phyloP scores from a whole-genome alignment of 1,140 invertebrate species.

The Eupeodes corollae region DNA sequence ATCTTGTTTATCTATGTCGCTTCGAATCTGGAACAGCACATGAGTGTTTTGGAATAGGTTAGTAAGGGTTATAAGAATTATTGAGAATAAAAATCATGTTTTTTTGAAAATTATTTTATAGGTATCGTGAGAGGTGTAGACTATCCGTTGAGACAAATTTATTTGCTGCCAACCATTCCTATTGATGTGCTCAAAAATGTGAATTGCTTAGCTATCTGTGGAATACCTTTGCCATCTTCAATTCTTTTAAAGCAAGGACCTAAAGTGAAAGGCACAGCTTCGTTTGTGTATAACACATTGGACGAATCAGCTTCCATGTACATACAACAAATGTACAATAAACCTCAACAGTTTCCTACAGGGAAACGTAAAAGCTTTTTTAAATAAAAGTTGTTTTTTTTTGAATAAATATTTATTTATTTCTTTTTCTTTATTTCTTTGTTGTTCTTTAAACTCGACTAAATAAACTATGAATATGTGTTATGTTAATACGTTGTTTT shows the following conservation, averaged over 20 bases:
- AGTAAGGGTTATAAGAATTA: not conserved
- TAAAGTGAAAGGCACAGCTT: conserved; percentile 13
- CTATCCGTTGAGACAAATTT: conserved; percentile 12
- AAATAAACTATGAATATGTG: no score
- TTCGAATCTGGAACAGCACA: conserved; percentile 1
- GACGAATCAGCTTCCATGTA: conserved; percentile 23
- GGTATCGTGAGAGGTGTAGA: conserved; percentile 30
- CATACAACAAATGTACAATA: conserved; percentile 26
- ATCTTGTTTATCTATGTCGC: conserved; percentile 29
- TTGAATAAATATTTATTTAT: no score
- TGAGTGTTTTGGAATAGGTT: conserved; percentile 30
- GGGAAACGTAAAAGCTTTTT: not conserved
- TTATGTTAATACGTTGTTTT: no score
- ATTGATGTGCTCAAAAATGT: conserved; percentile 10
- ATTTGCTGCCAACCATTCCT: conserved; percentile 20
- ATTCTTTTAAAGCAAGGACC: conserved; percentile 23
- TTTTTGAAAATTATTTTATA: conserved; percentile 6
- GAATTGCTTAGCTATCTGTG: conserved; percentile 19
- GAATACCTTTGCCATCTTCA: conserved; percentile 22
- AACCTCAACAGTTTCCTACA: conserved; percentile 7
- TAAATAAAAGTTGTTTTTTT: not conserved
- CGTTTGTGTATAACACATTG: conserved; percentile 24
- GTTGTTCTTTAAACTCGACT: no score
- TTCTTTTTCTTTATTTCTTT: no score
- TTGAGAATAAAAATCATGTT: not conserved